phyloP scores from a whole-genome alignment of 2,113 vertebrate genomes.

The Scytalopus superciliaris region DNA sequence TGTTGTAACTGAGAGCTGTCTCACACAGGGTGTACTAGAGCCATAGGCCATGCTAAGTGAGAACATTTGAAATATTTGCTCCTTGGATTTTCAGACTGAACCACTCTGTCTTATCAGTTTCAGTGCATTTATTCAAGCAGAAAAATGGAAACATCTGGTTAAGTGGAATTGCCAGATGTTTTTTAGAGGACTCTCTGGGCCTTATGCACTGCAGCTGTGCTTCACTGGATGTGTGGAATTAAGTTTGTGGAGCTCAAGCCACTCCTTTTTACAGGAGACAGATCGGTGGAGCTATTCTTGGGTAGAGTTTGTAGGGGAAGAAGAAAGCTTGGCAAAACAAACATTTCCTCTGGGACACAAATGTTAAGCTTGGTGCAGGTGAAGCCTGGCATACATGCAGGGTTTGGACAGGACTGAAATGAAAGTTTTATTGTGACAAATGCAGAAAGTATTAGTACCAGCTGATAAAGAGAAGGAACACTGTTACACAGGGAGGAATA shows the following conservation, averaged over 20 bases:
- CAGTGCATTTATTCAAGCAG: not conserved
- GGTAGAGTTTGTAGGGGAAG: too few species aligned
- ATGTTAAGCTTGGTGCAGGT: not conserved
- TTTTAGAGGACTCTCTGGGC: not conserved
- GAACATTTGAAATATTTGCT: not conserved
- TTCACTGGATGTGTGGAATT: not conserved
- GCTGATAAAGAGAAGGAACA: not conserved
- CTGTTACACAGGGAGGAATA: not conserved
- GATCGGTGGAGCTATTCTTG: not conserved
- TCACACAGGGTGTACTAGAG: not conserved
- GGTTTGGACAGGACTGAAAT: not conserved
- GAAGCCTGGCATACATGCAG: not conserved
- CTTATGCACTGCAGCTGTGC: not conserved
- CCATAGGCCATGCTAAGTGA: not conserved
- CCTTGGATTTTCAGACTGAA: not conserved
- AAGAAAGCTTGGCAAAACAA: not conserved
- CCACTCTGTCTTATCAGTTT: not conserved
- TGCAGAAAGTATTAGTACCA: not conserved
- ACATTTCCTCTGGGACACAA: not conserved
- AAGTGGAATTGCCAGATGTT: not conserved
- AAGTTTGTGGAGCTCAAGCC: not conserved
- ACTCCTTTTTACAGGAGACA: not conserved
- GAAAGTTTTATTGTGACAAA: not conserved
- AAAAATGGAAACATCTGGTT: not conserved
- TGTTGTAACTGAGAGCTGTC: not conserved